A percentile compares a stretch with the other conserved stretches of the same genome.
Conservation (phyloP, 2,888 invertebrate species). For the Pristionchus japonicus region DNA sequence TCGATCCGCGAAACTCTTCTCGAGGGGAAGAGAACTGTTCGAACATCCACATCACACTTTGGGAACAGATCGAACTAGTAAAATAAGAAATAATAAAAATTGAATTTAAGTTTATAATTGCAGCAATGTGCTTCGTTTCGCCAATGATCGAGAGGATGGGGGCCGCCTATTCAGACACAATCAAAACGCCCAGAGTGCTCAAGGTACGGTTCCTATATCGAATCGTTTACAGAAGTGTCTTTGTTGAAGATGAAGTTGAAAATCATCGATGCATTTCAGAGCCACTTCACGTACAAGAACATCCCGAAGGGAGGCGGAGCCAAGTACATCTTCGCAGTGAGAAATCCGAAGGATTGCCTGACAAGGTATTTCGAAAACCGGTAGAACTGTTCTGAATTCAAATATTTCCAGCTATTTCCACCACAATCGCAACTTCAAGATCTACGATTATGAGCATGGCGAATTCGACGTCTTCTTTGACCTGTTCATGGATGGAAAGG, state of each 20-base stretch:
- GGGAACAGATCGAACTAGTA: too few species aligned
- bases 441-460: conserved; percentile 42
- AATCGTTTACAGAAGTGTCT: too few species aligned
- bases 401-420: conserved; percentile 47
- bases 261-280: conserved; percentile 49
- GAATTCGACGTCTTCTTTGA: conserved; percentile 45
- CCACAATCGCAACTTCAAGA: conserved; percentile 44
- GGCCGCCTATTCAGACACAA: conserved; percentile 64
- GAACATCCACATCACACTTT: too few species aligned
- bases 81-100: not conserved
- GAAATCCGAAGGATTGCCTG: conserved; percentile 74
- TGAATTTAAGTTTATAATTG: not conserved
- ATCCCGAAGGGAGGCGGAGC: conserved; percentile 67
- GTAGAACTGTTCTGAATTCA: not conserved
- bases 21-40: not conserved
- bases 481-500: conserved; percentile 44
- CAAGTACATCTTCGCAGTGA: conserved; percentile 73
- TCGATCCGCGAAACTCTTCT: not conserved
- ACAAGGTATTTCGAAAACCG: conserved; percentile 51
- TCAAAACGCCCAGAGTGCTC: conserved; percentile 68
- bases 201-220: too few species aligned
- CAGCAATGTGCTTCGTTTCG: conserved; percentile 63
- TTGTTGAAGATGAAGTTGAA: not conserved
- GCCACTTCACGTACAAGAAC: conserved; percentile 70
- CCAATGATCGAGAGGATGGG: conserved; percentile 75